Percentiles rank a stretch among this genome's conserved stretches.
Conservation (phyloP, 1,140 invertebrate genomes). For the Antheraea pernyi region DNA sequence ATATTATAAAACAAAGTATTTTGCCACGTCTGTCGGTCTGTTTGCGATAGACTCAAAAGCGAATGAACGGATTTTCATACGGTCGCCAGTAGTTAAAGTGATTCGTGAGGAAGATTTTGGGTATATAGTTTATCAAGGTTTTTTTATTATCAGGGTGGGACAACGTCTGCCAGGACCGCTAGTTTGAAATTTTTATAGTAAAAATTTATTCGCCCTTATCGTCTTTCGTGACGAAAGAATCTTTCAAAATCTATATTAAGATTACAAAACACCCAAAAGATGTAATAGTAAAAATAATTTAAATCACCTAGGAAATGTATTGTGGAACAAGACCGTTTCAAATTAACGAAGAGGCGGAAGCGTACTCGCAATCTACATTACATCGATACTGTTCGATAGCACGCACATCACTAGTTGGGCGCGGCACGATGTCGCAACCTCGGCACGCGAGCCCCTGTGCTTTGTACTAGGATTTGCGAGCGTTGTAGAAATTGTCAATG, state of each 20-base stretch:
- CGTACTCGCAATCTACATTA: conserved; percentile 19
- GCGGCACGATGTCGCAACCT: conserved; percentile 63
- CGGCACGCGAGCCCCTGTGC: conserved; percentile 59
- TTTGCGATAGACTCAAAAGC: too few species aligned
- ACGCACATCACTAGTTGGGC: conserved; percentile 61
- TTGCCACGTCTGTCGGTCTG: too few species aligned
- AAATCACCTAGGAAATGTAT: conserved; percentile 10
- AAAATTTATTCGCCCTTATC: not conserved
- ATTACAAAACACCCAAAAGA: not conserved
- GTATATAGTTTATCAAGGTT: too few species aligned
- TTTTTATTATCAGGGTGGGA: too few species aligned
- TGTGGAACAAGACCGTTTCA: conserved; percentile 24
- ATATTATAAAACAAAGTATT: not conserved
- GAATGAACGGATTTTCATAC: too few species aligned
- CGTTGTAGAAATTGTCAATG: conserved; percentile 4
- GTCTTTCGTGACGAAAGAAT: not conserved
- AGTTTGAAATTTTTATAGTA: too few species aligned
- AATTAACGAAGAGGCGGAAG: conserved; percentile 21
- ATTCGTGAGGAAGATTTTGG: too few species aligned
- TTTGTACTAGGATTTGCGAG: conserved; percentile 1
- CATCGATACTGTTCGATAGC: conserved; percentile 39
- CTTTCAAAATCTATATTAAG: not conserved
- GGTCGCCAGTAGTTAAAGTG: too few species aligned
- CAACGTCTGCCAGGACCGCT: too few species aligned
- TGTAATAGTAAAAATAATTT: not conserved